Percentiles rank a stretch among this genome's conserved stretches.
Conservation (phyloP, 2,888 invertebrate genomes). For the Drosophila ezoana region DNA sequence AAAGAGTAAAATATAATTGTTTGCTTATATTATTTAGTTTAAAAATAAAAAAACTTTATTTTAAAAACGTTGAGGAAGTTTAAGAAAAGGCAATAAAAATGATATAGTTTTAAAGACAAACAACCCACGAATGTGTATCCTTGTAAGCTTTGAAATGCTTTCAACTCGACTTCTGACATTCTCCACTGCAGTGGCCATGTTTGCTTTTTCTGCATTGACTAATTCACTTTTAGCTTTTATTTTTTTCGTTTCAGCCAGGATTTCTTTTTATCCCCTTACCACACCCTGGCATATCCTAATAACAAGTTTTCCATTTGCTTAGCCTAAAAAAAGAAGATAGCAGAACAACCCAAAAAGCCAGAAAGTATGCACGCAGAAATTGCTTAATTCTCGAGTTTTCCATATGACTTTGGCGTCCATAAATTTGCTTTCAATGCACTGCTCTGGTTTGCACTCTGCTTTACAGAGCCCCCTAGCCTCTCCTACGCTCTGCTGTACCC, state of each 20-base stretch:
- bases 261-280: background rate
- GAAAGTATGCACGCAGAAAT: conserved; percentile 38
- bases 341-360: background rate
- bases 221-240: conserved; percentile 10
- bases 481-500: background rate
- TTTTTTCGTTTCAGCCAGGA: background rate
- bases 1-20: too few species aligned
- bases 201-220: background rate
- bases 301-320: conserved; percentile 47
- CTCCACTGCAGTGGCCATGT: background rate
- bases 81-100: too few species aligned
- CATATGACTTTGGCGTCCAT: conserved; percentile 72
- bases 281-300: conserved; percentile 11
- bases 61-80: background rate
- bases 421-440: conserved; percentile 75
- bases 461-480: background rate
- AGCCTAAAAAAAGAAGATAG: background rate
- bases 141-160: background rate
- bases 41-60: background rate
- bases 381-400: conserved; percentile 72
- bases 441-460: conserved; percentile 6
- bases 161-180: background rate
- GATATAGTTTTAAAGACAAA: too few species aligned
- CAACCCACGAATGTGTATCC: too few species aligned
- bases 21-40: too few species aligned